phyloP scores from a whole-genome alignment of 2,888 invertebrate species.

The Leptopilina myrica region DNA sequence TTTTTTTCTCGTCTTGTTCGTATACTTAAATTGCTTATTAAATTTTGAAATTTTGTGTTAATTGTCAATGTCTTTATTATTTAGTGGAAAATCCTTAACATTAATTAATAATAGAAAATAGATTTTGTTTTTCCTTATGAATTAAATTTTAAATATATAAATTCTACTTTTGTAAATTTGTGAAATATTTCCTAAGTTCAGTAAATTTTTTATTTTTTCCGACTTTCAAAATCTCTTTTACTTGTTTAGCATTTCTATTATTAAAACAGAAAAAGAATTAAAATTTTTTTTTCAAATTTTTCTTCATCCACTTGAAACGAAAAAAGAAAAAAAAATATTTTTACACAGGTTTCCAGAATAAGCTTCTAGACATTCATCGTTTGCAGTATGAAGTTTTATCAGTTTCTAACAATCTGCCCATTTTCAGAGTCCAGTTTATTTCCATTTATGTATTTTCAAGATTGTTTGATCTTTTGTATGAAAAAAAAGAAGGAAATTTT shows the following conservation, averaged over 20 bases:
- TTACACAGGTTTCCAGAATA: slow-evolving; percentile 9
- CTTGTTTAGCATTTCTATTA: not conserved
- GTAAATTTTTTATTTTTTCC: no score
- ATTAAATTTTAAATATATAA: not conserved
- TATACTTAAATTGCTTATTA: not conserved
- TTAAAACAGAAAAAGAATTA: not conserved
- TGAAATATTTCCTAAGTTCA: no score
- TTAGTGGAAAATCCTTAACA: not conserved
- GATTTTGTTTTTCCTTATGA: not conserved
- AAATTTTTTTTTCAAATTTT: not conserved
- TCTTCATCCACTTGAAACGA: not conserved
- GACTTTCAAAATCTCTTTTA: no score
- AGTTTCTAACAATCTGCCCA: slow-evolving; percentile 11
- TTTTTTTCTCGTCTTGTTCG: not conserved
- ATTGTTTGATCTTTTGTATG: slow-evolving; percentile 43
- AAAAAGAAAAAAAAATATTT: not conserved
- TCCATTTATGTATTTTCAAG: slow-evolving; percentile 28
- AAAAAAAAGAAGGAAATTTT: slow-evolving; percentile 11
- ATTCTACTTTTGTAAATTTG: not conserved
- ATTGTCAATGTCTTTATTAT: slow-evolving; percentile 20
- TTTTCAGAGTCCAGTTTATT: slow-evolving; percentile 37
- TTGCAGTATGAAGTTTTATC: slow-evolving; percentile 25
- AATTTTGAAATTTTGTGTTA: not conserved
- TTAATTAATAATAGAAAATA: not conserved
- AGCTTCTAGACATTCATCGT: slow-evolving; percentile 10